Percentiles rank a stretch among this genome's conserved stretches.
Conservation (phyloP, 2,888 invertebrate genomes). For the Drosophila atripex region DNA sequence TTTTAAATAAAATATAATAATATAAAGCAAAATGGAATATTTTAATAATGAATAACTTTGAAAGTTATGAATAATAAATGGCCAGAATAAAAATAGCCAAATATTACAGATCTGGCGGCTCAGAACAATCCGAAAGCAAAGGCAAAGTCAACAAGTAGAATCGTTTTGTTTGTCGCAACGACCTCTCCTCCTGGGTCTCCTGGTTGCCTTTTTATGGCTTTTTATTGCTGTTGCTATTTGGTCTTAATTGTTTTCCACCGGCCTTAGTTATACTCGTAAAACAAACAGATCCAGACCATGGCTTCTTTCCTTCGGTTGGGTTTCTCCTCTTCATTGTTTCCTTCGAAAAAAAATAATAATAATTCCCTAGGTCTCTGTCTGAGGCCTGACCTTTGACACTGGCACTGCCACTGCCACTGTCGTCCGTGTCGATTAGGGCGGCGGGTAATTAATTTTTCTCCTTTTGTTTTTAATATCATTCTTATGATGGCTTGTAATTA, state of each 20-base stretch:
- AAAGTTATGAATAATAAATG: not conserved
- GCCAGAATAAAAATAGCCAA: conserved; percentile 13
- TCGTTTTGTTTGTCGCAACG: conserved; percentile 46
- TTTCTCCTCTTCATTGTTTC: no score
- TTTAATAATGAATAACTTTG: no score
- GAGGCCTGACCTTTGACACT: conserved; percentile 44
- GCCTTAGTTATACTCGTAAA: conserved; percentile 43
- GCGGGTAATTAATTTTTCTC: conserved; percentile 52
- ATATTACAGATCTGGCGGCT: conserved; percentile 21
- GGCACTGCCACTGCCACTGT: conserved; percentile 21
- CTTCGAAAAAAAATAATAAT: no score
- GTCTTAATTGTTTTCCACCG: conserved; percentile 62
- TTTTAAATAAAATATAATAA: no score
- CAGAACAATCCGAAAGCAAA: conserved; percentile 22
- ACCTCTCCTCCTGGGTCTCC: conserved; percentile 18
- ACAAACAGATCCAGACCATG: conserved; percentile 49
- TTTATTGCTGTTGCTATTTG: conserved; percentile 56
- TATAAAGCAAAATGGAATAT: no score
- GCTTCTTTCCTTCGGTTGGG: not conserved
- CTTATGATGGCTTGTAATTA: conserved; percentile 59
- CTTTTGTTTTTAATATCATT: conserved; percentile 32
- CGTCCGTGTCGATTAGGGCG: conserved; percentile 40
- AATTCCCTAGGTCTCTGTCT: conserved; percentile 3
- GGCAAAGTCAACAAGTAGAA: conserved; percentile 35
- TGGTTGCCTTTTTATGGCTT: conserved; percentile 35